Evolutionary conservation across 92 coral and sea anemone species (phyloP).

Genomic region (Metridium senile): DNA sequence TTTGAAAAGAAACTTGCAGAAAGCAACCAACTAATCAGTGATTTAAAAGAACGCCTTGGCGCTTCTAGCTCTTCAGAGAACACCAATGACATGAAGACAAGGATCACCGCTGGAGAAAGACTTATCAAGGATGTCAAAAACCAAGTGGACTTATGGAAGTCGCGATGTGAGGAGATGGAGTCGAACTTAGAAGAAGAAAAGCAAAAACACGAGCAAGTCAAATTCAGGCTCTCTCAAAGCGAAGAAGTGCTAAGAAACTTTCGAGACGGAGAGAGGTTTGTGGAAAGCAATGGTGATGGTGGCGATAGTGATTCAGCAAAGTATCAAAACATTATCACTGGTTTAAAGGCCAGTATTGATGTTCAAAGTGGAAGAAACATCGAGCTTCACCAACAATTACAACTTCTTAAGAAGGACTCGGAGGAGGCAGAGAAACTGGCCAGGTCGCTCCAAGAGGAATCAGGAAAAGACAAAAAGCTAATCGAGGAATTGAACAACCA

Average conservation of each 20-base stretch:
- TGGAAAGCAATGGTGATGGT: neutral
- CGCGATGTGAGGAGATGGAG: conserved; percentile 35
- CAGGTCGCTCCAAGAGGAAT: conserved; percentile 31
- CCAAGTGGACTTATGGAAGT: conserved; percentile 20
- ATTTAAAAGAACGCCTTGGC: conserved; percentile 19
- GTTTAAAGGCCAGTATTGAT: conserved; percentile 64
- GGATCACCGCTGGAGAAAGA: conserved; percentile 13
- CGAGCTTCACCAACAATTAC: conserved; percentile 53
- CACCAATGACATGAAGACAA: neutral
- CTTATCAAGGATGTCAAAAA: conserved; percentile 14
- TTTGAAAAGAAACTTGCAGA: conserved; percentile 25
- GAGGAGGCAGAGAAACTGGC: conserved; percentile 39
- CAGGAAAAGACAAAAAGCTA: conserved; percentile 48
- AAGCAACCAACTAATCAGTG: conserved; percentile 18
- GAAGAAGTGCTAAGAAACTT: conserved; percentile 35
- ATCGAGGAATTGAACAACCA: conserved; percentile 56
- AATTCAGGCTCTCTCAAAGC: conserved; percentile 31
- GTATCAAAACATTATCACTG: conserved; percentile 21
- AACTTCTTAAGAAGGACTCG: conserved; percentile 35
- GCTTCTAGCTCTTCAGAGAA: neutral
- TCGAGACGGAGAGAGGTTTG: conserved; percentile 1
- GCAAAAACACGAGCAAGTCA: conserved; percentile 22
- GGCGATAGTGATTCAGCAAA: conserved; percentile 16
- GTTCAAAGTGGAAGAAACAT: conserved; percentile 60
- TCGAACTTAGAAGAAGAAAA: conserved; percentile 15